phyloP scores from a whole-genome alignment of 1,140 invertebrate genomes.

The Diabrotica undecimpunctata region DNA sequence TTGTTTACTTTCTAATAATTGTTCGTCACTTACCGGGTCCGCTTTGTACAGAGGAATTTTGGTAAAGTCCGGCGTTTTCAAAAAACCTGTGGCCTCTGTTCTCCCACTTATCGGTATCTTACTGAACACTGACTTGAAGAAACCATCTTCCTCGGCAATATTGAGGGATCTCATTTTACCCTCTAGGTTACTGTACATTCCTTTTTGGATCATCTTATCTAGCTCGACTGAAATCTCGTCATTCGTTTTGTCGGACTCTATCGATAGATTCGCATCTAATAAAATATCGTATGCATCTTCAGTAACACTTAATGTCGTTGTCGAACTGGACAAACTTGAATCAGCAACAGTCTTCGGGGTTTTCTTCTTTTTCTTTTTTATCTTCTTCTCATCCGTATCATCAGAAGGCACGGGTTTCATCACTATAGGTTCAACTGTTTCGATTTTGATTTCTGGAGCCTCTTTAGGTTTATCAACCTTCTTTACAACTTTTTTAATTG shows the following conservation, averaged over 20 bases:
- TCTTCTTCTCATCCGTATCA: slow-evolving; percentile 27
- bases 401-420: slow-evolving; percentile 9
- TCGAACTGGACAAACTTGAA: slow-evolving; percentile 22
- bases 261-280: slow-evolving; percentile 26
- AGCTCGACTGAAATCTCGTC: slow-evolving; percentile 44
- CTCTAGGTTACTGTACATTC: slow-evolving; percentile 42
- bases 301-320: slow-evolving; percentile 13
- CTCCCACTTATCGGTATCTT: slow-evolving; percentile 14
- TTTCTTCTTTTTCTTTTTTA: slow-evolving; percentile 43
- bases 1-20: slow-evolving; percentile 23
- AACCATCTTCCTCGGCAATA: slow-evolving; percentile 37
- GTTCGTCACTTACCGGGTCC: slow-evolving; percentile 32
- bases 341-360: slow-evolving; percentile 8
- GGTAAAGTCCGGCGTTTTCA: slow-evolving; percentile 34
- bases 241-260: slow-evolving; percentile 42
- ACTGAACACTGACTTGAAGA: slow-evolving; percentile 35
- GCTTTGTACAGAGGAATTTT: slow-evolving; percentile 33
- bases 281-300: slow-evolving; percentile 40
- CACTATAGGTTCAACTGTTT: slow-evolving; percentile 8
- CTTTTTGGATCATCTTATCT: slow-evolving; percentile 44
- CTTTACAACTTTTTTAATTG: slow-evolving; percentile 19
- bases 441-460: slow-evolving; percentile 3
- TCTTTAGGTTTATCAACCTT: slow-evolving; percentile 15
- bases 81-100: slow-evolving; percentile 12
- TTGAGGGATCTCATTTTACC: slow-evolving; percentile 42